A percentile compares a stretch with the other conserved stretches of the same genome.
Evolutionary conservation across 1,140 invertebrate genomes (phyloP).

Genomic region (Megalopta genalis): DNA sequence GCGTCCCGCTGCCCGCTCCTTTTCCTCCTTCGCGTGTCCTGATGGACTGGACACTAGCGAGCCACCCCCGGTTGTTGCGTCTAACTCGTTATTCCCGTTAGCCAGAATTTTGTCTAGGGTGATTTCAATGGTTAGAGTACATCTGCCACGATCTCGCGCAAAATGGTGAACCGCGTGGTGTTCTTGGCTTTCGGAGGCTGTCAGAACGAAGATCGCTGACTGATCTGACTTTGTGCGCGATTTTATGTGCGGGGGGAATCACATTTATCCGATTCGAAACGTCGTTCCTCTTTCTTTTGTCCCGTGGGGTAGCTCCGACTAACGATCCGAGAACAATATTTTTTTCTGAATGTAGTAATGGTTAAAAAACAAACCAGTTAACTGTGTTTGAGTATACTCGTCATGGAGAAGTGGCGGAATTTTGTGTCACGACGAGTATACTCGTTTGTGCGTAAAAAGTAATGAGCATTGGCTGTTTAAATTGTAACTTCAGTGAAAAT

Average conservation of each 20-base stretch:
- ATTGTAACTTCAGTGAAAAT: no score
- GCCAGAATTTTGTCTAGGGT: slow-evolving; percentile 40
- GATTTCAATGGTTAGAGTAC: slow-evolving; percentile 53
- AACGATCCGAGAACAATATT: no score
- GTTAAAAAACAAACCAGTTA: no score
- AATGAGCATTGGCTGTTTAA: no score
- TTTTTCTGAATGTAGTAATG: no score
- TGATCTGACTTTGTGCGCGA: neutral
- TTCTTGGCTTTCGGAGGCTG: neutral
- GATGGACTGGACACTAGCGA: neutral
- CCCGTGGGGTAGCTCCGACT: no score
- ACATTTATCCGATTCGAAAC: neutral
- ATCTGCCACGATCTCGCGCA: slow-evolving; percentile 61
- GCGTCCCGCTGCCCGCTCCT: neutral
- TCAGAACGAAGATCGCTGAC: neutral
- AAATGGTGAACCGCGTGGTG: neutral
- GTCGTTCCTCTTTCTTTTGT: no score
- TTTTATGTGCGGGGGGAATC: neutral
- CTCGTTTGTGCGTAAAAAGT: no score
- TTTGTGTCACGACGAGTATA: no score
- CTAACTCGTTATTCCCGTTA: slow-evolving; percentile 29
- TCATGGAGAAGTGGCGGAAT: no score
- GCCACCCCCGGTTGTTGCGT: neutral
- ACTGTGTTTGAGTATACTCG: no score
- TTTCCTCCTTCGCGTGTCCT: slow-evolving; percentile 4